Percentiles rank a stretch among this genome's conserved stretches.
Evolutionary conservation across 2,113 vertebrate species (phyloP).

Genomic region (Amphilophus citrinellus): DNA sequence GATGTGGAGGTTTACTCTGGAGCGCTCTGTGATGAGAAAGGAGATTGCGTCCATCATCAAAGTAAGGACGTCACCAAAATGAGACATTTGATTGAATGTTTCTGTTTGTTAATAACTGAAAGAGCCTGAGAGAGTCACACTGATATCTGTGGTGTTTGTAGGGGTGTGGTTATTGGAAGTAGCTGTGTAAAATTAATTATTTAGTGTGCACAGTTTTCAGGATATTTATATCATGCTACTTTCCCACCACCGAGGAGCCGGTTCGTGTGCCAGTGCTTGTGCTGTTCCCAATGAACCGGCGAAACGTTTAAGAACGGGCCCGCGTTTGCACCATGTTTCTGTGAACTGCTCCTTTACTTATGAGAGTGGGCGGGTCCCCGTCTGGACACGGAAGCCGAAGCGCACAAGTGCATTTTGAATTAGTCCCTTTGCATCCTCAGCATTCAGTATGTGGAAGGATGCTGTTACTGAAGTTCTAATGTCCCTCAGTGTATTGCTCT

Average conservation of each 20-base stretch:
- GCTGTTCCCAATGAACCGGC: too few species aligned
- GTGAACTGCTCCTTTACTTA: too few species aligned
- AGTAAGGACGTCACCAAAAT: conserved; percentile 78
- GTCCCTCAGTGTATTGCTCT: neutral
- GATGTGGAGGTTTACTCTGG: conserved; percentile 98
- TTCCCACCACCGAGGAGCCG: too few species aligned
- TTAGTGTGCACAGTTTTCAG: too few species aligned
- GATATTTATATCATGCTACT: neutral
- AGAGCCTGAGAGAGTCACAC: neutral
- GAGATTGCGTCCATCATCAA: conserved; percentile 91
- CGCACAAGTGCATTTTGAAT: neutral
- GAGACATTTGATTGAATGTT: neutral
- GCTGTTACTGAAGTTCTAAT: neutral
- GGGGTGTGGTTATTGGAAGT: neutral
- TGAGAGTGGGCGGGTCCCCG: too few species aligned
- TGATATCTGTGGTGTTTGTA: neutral
- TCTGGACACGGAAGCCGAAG: neutral
- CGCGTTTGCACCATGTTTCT: too few species aligned
- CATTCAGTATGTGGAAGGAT: neutral
- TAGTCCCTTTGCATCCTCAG: neutral
- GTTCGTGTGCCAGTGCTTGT: too few species aligned
- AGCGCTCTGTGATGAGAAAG: conserved; percentile 93
- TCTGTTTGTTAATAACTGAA: neutral
- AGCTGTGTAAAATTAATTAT: neutral
- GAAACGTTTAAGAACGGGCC: too few species aligned